Evolutionary conservation across 2,797 vertebrate genomes (phyloP).

Genomic region (Bovichtus diacanthus): DNA sequence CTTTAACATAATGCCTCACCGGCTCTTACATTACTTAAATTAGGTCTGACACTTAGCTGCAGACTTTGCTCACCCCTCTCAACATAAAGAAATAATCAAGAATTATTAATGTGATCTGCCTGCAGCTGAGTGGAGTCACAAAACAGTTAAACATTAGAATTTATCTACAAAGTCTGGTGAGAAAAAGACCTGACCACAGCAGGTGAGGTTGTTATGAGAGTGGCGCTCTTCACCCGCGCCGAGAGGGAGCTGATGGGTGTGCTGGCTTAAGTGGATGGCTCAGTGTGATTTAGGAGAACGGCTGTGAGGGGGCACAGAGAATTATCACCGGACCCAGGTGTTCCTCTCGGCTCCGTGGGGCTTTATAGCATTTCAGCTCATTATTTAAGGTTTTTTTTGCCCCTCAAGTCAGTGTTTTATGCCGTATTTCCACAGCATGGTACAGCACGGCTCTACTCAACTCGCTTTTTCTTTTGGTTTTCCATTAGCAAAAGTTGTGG

Average conservation of each 20-base stretch:
- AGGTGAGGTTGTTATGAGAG: constrained; percentile 83
- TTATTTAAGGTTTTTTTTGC: neutral
- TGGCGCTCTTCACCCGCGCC: constrained; percentile 68
- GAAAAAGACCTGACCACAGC: constrained; percentile 84
- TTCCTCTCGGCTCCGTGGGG: neutral
- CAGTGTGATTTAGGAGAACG: neutral
- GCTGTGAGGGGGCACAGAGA: neutral
- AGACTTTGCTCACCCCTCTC: constrained; percentile 33
- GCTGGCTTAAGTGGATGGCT: constrained; percentile 44
- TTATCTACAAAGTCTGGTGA: constrained; percentile 82
- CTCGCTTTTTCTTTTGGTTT: too few relatives aligned
- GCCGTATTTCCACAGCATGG: too few relatives aligned
- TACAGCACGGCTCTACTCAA: too few relatives aligned
- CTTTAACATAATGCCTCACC: constrained; percentile 32
- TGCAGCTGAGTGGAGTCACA: constrained; percentile 71
- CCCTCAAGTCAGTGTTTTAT: neutral
- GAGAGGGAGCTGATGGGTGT: constrained; percentile 37
- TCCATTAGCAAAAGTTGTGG: too few relatives aligned
- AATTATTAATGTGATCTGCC: neutral
- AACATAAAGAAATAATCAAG: neutral
- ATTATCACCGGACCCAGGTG: neutral
- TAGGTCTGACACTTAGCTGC: constrained; percentile 50
- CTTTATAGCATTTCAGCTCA: neutral
- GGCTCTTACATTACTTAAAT: constrained; percentile 29
- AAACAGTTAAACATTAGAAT: constrained; percentile 80